Evolutionary conservation across 1,140 invertebrate species (phyloP), one percentile per base, ranked within the genome.

Genomic region (Stegodyphus dumicola): DNA sequence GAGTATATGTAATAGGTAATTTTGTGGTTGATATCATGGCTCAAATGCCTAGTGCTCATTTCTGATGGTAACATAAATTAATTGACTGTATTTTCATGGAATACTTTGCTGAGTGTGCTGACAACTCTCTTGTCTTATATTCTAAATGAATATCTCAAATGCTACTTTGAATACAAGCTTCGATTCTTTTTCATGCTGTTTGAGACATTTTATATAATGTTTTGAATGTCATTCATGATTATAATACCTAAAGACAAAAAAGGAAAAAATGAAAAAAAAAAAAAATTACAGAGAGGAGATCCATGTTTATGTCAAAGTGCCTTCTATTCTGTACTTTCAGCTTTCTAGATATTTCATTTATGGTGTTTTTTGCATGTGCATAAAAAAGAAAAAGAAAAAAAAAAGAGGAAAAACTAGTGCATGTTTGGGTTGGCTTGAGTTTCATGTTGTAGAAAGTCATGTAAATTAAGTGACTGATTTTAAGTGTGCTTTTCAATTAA

Each of bases 311-410:
- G 77, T 33, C 33, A 33, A 78, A 78, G 77, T 78, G 77, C 77
- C 77, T 78, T 78, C 77, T 78, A 69, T 69, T 78, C 51, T 69
- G 33, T 52, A 60, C 51, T 78, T 67, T 77, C 7, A 67, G 76
- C 76, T 77, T 66, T 67, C 10, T 67, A 67, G 49, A 65, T 74
- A 52, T 74, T 11, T 54, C 18, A 18, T 9, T 60, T 75, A 48
- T 60, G 56, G 15, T 60, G 56, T 60, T 11, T 60, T 60, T 60
- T 11, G 9, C 9, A 60, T 60, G 15, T 60, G 56, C 15, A 11
- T 9, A 60, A 60, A 11, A 11, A 9, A 60, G 15, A 60, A 60
- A 60, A 60, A 60, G n/a, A n/a, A n/a, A n/a, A n/a, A n/a, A n/a
- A n/a, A n/a, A n/a, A n/a, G n/a, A n/a, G n/a, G n/a, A 33, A 33